Base-by-base conservation (phyloP, 2,113 vertebrate species). In the Etia nguti region DNA sequence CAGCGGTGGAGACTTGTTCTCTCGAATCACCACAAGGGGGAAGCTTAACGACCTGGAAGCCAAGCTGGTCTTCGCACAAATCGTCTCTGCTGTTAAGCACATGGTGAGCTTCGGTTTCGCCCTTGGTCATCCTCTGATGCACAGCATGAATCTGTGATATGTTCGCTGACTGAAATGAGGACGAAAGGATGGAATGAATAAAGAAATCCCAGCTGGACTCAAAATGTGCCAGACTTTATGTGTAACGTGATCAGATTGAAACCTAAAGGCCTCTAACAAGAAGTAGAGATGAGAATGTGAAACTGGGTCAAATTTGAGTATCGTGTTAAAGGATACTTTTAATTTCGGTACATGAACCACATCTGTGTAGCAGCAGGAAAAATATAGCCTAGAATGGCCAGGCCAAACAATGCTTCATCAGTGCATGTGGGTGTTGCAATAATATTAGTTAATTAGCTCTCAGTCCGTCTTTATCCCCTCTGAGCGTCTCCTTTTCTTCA, bases 1-100 rank as follows among this genome's bases (percentile, higher is more conserved):
- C 81, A 96, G 92, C 10, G 92, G 96, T 4, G 97, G 97, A 73
- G 96, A 97, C 80, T 95, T 97, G 54, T 97, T 96, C 92, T 95
- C 95, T 20, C 82, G 93, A 41, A 88, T 97, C 90, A 94, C 92
- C 92, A 96, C 73, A 68, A 96, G 94, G 46, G 96, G 97, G 80
- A 95, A 92, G 20, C 93, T 97, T 1, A 90, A 92, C 1, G 95
- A 97, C 70, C 59, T 94, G 79, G 96, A 97, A 59, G 86, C 94
- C 80, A 97, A 96, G 80, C 85, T 96, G 80, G 87, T 96, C 41
- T 97, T 97, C 77, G 92, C 95, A 16, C 97, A 97, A 86, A 92
- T 97, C 38, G 10, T 96, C 36, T 96, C 96, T 22, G 97, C 96
- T 34, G 92, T 97, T 15, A 96, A 96, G 48, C 93, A 97, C 94